Conservation (phyloP, 2,888 invertebrate genomes). For the Polymixis lichenea region DNA sequence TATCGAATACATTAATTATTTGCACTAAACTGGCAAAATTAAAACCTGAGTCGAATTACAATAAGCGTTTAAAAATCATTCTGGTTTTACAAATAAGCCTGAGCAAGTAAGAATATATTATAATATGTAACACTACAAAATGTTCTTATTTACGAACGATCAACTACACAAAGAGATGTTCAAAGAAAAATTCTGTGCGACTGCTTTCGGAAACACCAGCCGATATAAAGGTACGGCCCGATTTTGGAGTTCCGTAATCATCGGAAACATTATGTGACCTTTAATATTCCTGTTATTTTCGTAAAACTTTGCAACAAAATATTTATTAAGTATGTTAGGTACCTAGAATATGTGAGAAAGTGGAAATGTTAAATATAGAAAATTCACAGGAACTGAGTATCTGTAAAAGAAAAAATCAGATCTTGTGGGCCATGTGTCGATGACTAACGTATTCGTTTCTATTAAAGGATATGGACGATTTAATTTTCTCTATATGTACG, state of each 20-base stretch:
- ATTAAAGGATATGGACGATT: neutral
- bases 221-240: conserved; percentile 63
- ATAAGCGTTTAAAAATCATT: neutral
- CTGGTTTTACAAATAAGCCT: neutral
- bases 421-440: neutral
- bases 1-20: neutral
- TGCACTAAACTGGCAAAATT: neutral
- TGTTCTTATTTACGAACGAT: conserved; percentile 58
- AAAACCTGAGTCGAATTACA: neutral
- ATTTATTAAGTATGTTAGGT: neutral
- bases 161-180: conserved; percentile 65
- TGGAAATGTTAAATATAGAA: neutral
- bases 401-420: conserved; percentile 1
- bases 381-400: neutral
- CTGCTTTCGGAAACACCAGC: conserved; percentile 62
- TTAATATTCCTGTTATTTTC: conserved; percentile 5
- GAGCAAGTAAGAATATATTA: neutral
- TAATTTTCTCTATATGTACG: neutral
- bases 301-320: conserved; percentile 1
- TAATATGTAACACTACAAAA: conserved; percentile 36
- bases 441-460: neutral
- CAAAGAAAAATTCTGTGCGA: conserved; percentile 63
- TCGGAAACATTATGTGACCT: conserved; percentile 25
- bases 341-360: neutral
- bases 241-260: conserved; percentile 58